Conservation (phyloP, 2,113 vertebrate genomes). For the Perca schrenkii region DNA sequence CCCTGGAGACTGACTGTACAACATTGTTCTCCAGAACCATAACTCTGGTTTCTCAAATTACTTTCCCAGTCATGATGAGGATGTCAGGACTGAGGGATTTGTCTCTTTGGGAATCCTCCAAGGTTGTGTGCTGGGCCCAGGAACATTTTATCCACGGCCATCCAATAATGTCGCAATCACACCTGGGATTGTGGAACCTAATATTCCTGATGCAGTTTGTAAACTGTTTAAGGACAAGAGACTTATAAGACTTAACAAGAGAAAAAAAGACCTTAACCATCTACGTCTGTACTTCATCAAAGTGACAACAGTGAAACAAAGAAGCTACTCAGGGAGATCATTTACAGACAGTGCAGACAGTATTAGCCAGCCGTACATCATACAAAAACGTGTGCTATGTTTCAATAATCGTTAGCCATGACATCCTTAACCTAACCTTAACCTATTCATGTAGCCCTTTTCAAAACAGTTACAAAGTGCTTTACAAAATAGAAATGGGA, state of each 20-base stretch:
- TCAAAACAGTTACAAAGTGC: background rate
- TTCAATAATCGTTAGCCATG: too few relatives aligned
- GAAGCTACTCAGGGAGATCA: background rate
- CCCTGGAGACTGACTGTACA: slow-evolving; percentile 38
- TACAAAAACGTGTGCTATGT: too few relatives aligned
- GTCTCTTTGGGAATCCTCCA: slow-evolving; percentile 68
- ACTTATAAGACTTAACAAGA: background rate
- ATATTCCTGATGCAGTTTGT: slow-evolving; percentile 30
- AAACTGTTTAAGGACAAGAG: background rate
- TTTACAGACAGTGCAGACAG: background rate
- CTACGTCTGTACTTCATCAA: background rate
- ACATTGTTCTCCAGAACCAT: slow-evolving; percentile 54
- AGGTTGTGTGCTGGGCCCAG: slow-evolving; percentile 47
- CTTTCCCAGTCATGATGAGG: slow-evolving; percentile 65
- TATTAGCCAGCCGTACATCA: background rate
- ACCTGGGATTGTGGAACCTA: slow-evolving; percentile 34
- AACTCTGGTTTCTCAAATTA: slow-evolving; percentile 54
- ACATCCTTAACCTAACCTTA: too few relatives aligned
- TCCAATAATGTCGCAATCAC: slow-evolving; percentile 39
- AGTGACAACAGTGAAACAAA: background rate
- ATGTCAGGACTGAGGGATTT: slow-evolving; percentile 52
- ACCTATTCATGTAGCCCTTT: background rate
- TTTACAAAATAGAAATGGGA: background rate
- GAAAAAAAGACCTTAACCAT: background rate
- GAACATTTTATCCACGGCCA: slow-evolving; percentile 27